These are phyloP conservation scores for Leptinotarsa lineolata DNA, from an alignment of 1,140 invertebrate species.

Conservation along the genomic window DNA sequence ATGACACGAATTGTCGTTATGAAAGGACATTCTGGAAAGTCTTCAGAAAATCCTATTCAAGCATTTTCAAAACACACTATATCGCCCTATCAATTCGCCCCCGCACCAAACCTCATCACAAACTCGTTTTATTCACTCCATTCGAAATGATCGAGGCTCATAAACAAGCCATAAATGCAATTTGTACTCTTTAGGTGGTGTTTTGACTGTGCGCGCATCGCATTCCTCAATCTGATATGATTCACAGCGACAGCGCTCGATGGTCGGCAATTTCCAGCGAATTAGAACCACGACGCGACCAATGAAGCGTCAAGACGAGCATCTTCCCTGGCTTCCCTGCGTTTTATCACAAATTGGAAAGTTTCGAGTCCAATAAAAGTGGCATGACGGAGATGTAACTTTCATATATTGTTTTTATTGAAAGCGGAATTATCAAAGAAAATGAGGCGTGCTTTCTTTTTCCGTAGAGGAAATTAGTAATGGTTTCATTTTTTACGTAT, in stretches of 20 bases:
- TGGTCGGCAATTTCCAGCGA: constrained; percentile 41
- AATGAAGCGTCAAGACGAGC: constrained; percentile 35
- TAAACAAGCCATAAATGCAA: constrained; percentile 22
- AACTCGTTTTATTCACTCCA: neutral
- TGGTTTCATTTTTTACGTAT: too few relatives aligned
- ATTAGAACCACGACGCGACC: constrained; percentile 34
- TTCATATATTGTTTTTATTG: neutral
- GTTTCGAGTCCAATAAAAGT: neutral
- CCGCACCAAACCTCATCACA: neutral
- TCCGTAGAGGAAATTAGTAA: too few relatives aligned
- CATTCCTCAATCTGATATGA: constrained; percentile 30
- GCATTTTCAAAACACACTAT: neutral
- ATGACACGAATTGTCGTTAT: too few relatives aligned
- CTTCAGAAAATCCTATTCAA: neutral
- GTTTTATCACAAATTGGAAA: constrained; percentile 11
- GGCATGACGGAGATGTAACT: neutral
- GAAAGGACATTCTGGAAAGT: too few relatives aligned
- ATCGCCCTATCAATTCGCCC: neutral
- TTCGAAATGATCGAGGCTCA: constrained; percentile 14
- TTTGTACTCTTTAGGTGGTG: constrained; percentile 29
- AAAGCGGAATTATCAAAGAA: too few relatives aligned
- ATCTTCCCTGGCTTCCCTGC: constrained; percentile 21
- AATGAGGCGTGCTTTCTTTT: too few relatives aligned
- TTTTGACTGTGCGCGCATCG: constrained; percentile 28
- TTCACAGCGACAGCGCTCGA: constrained; percentile 37